Percentiles rank a stretch among this genome's conserved stretches.
Conservation (phyloP, 1,140 invertebrate species). For the Oreohelix idahoensis region DNA sequence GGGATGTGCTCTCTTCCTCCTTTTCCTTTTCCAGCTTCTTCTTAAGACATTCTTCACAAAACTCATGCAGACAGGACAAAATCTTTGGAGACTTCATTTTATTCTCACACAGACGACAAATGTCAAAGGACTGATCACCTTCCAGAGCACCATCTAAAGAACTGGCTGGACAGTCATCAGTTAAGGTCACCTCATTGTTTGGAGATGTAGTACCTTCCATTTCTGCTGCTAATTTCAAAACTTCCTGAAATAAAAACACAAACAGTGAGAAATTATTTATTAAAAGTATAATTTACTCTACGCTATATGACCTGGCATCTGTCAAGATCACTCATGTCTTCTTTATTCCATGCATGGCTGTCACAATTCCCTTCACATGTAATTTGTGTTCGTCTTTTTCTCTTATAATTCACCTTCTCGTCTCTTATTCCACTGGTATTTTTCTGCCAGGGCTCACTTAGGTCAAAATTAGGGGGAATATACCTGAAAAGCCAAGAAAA, state of each 20-base stretch:
- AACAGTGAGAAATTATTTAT: background rate
- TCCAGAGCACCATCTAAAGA: conserved; percentile 31
- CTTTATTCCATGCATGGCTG: no score
- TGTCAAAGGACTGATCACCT: conserved; percentile 31
- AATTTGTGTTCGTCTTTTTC: no score
- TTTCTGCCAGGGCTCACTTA: no score
- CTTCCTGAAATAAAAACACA: background rate
- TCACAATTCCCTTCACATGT: no score
- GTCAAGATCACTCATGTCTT: no score
- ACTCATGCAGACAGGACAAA: conserved; percentile 91
- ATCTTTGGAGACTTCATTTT: conserved; percentile 86
- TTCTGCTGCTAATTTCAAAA: background rate
- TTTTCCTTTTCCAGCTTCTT: conserved; percentile 22
- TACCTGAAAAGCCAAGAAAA: no score
- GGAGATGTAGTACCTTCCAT: conserved; percentile 17
- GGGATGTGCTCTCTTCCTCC: conserved; percentile 13
- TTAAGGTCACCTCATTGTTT: background rate
- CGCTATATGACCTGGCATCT: no score
- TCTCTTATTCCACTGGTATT: no score
- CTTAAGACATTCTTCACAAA: conserved; percentile 85
- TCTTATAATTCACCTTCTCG: no score
- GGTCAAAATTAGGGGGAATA: no score
- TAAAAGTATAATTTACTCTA: no score
- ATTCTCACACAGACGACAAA: conserved; percentile 76
- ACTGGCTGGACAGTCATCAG: background rate